Conservation (phyloP, 2,888 invertebrate genomes). For the Oligia strigilis region DNA sequence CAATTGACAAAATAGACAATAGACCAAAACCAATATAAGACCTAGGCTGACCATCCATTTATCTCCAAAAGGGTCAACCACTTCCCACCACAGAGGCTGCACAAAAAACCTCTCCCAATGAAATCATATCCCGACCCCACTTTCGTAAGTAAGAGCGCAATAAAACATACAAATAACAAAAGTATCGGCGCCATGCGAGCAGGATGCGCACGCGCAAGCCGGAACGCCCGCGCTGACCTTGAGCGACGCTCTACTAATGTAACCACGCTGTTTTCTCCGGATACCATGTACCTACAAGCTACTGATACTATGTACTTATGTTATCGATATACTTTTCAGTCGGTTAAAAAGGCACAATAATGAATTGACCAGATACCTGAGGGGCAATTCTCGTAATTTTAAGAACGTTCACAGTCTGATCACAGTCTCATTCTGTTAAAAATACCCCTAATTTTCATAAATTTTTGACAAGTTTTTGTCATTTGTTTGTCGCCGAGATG, state of each 20-base stretch:
- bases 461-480: too few relatives aligned
- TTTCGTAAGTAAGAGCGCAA: slow-evolving; percentile 62
- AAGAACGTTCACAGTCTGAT: too few relatives aligned
- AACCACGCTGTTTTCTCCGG: slow-evolving; percentile 57
- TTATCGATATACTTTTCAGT: not conserved
- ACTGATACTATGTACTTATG: not conserved
- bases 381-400: too few relatives aligned
- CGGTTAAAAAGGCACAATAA: not conserved
- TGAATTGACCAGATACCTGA: too few relatives aligned
- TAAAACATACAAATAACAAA: slow-evolving; percentile 51
- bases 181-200: slow-evolving; percentile 57
- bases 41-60: not conserved
- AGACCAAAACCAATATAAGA: not conserved
- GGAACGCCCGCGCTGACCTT: slow-evolving; percentile 75
- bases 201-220: slow-evolving; percentile 74
- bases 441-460: too few relatives aligned
- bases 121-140: slow-evolving; percentile 50
- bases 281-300: slow-evolving; percentile 7
- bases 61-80: not conserved
- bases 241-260: slow-evolving; percentile 67
- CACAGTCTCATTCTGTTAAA: too few relatives aligned
- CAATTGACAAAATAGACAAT: not conserved
- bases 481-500: too few relatives aligned
- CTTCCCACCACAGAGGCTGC: not conserved
- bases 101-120: slow-evolving; percentile 37